Evolutionary conservation across 1,140 invertebrate species (phyloP).

Genomic region (Euwallacea fornicatus): DNA sequence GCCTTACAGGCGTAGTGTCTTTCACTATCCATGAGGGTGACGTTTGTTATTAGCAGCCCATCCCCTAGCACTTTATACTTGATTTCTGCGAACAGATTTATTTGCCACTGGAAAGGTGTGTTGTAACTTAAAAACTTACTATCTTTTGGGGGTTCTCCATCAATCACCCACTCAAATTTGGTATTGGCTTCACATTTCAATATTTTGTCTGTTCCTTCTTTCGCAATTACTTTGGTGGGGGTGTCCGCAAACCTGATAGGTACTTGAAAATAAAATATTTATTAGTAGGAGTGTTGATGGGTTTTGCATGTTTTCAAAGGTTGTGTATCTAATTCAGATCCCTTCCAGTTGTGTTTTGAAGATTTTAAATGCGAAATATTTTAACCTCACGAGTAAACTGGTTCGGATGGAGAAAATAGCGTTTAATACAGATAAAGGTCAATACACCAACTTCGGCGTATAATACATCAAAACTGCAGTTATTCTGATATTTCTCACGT

Average conservation of each 20-base stretch:
- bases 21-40: constrained; percentile 21
- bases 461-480: no score
- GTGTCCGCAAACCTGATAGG: constrained; percentile 4
- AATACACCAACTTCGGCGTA: no score
- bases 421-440: no score
- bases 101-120: neutral
- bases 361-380: no score
- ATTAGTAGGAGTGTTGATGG: no score
- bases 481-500: no score
- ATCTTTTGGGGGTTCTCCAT: constrained; percentile 3
- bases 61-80: constrained; percentile 32
- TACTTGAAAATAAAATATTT: neutral
- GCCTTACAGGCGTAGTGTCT: constrained; percentile 33
- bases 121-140: constrained; percentile 4
- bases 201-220: constrained; percentile 3
- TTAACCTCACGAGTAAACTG: no score
- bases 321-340: no score
- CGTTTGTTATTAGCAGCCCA: constrained; percentile 40
- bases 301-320: no score
- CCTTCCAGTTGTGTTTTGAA: no score
- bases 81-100: constrained; percentile 24
- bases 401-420: no score
- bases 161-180: constrained; percentile 1
- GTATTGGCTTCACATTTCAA: constrained; percentile 10
- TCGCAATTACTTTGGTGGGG: neutral